Conservation (phyloP, 2,797 vertebrate genomes). For the Sebastes itinus region DNA sequence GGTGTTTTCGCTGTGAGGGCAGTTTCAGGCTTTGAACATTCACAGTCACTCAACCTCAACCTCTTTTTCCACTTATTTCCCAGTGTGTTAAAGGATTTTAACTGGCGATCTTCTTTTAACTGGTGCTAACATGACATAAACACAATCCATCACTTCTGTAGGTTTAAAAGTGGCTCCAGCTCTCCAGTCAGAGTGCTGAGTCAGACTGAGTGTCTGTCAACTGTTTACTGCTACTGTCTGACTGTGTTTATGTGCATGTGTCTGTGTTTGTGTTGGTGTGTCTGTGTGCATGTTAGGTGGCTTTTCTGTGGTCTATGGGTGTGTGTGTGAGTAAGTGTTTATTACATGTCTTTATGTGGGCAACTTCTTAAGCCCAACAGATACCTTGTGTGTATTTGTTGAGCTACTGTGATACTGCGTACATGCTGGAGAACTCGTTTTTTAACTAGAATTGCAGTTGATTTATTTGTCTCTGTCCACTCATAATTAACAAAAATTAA, state of each 20-base stretch:
- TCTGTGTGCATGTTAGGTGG: conserved; percentile 31
- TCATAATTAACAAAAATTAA: neutral
- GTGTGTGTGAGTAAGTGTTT: conserved; percentile 18
- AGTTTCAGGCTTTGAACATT: neutral
- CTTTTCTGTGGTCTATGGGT: conserved; percentile 17
- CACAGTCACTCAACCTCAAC: neutral
- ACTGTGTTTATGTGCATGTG: conserved; percentile 46
- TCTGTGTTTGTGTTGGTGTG: conserved; percentile 50
- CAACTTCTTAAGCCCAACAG: neutral
- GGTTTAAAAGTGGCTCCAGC: conserved; percentile 20
- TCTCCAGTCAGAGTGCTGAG: conserved; percentile 14
- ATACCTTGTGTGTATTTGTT: conserved; percentile 1
- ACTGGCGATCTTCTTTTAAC: neutral
- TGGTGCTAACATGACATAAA: conserved; percentile 11
- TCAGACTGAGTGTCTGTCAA: conserved; percentile 51
- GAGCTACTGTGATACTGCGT: neutral
- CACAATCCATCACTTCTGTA: neutral
- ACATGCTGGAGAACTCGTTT: neutral
- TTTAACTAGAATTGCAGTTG: neutral
- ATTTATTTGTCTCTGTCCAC: neutral
- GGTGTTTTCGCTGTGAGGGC: neutral
- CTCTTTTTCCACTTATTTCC: neutral
- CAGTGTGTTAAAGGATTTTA: neutral
- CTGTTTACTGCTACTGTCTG: conserved; percentile 54
- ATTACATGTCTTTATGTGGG: conserved; percentile 25